Evolutionary conservation across 1,140 invertebrate genomes (phyloP).

Genomic region (Arctopsyche grandis): DNA sequence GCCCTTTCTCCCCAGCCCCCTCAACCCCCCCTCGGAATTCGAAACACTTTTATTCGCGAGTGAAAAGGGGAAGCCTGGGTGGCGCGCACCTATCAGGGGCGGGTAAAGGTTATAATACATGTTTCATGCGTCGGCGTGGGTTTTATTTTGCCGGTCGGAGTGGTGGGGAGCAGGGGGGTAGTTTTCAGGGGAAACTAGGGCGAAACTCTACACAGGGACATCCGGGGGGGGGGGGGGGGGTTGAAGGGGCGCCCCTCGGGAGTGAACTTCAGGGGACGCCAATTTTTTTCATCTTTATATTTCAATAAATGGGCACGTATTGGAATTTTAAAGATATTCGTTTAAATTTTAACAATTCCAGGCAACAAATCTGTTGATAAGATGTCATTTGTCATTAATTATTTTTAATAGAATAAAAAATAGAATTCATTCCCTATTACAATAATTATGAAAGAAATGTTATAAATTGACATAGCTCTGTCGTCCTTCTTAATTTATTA

Average conservation of each 20-base stretch:
- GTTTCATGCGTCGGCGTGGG: constrained; percentile 42
- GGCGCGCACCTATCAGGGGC: constrained; percentile 44
- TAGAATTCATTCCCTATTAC: no score
- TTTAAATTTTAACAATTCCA: no score
- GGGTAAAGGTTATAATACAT: constrained; percentile 50
- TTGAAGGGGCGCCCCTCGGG: background rate
- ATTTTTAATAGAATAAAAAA: no score
- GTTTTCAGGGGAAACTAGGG: constrained; percentile 35
- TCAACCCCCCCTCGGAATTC: constrained; percentile 40
- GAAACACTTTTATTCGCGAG: constrained; percentile 55
- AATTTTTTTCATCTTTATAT: constrained; percentile 8
- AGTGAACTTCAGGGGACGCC: constrained; percentile 28
- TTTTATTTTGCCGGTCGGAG: constrained; percentile 38
- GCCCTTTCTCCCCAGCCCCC: constrained; percentile 10
- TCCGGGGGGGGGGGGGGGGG: constrained; percentile 12
- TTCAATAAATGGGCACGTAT: no score
- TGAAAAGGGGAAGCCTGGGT: constrained; percentile 45
- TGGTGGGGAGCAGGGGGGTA: constrained; percentile 5
- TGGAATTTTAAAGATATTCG: no score
- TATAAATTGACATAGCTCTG: no score
- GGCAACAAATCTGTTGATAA: no score
- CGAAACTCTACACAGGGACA: constrained; percentile 47
- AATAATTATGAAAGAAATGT: no score
- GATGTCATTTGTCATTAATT: no score
- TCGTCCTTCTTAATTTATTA: no score